Base-by-base conservation (phyloP, 2,113 vertebrate species). In the Microtus pennsylvanicus region DNA sequence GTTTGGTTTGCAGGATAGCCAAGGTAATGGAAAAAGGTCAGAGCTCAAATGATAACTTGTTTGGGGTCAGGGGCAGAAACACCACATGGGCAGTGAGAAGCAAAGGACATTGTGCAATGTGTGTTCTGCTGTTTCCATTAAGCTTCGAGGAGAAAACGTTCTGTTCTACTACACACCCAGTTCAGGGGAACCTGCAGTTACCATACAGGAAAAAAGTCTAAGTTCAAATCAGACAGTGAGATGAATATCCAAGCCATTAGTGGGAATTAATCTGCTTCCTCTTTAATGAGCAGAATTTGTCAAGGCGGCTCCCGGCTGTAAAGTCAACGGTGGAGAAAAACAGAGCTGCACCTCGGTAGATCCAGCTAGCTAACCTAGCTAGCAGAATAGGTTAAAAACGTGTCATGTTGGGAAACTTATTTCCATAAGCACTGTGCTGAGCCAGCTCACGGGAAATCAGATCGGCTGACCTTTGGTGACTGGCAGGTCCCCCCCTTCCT, bases 201-300 rank as follows among this genome's bases (percentile, higher is more conserved):
- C 26, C 42, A 21, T 17, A 45, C 42, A 58, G 86, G 82, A 86
- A 90, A 89, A 93, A 12, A 63, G 30, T 58, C 76, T 91, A 96
- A 89, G 93, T 93, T 92, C 95, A 92, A 91, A 82, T 80, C 67
- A 87, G 72, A 95, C 80, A 42, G 80, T 70, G 50, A 89, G 76
- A 74, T 58, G 58, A 92, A 45, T 86, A 86, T 94, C 65, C 82
- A 72, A 87, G 78, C 82, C 38, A 61, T 82, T 95, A 91, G 88
- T 67, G 95, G 72, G 86, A 89, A 72, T 58, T 58, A 96, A 70
- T 65, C 87, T 50, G 35, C 87, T 94, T 97, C 75, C 58, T 88
- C 42, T 30, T 52, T 89, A 96, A 86, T 72, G 28, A 77, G 67
- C 7, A 90, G 42, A 88, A 96, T 72, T 86, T 94, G 96, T 92